phyloP scores from a whole-genome alignment of 2,113 vertebrate species.

The Carassius carassius region DNA sequence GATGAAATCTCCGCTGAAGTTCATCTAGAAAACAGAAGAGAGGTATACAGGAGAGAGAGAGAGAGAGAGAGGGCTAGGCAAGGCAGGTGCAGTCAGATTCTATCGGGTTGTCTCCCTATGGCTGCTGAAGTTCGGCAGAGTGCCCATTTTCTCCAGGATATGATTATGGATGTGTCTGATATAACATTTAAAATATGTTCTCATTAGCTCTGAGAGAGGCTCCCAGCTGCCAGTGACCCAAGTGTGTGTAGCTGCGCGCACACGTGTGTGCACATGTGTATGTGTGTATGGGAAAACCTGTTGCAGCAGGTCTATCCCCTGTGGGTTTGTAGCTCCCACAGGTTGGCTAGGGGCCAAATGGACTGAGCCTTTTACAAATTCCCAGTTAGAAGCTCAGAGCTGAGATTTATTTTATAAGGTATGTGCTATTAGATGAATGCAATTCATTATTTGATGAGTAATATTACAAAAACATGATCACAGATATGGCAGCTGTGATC shows the following conservation, averaged over 20 bases:
- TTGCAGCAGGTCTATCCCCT: slow-evolving; percentile 69
- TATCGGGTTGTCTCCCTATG: slow-evolving; percentile 40
- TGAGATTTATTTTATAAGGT: not conserved
- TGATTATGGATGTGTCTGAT: slow-evolving; percentile 66
- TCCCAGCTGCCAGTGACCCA: slow-evolving; percentile 64
- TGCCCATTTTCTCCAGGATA: slow-evolving; percentile 56
- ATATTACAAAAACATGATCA: not conserved
- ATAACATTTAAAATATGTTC: slow-evolving; percentile 64
- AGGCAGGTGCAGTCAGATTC: slow-evolving; percentile 48
- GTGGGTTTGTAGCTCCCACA: slow-evolving; percentile 25
- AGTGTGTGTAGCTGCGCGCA: slow-evolving; percentile 54
- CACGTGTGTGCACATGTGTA: slow-evolving; percentile 19
- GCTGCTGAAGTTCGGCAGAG: slow-evolving; percentile 54
- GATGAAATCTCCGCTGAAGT: slow-evolving; percentile 25
- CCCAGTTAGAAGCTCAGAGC: slow-evolving; percentile 42
- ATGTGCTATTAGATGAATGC: not conserved
- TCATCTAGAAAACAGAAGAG: not conserved
- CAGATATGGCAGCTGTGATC: not conserved
- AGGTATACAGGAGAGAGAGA: slow-evolving; percentile 8
- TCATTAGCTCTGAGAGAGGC: slow-evolving; percentile 49
- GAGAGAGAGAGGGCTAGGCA: slow-evolving; percentile 37
- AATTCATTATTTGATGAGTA: not conserved
- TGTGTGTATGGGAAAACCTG: slow-evolving; percentile 65
- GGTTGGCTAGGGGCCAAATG: slow-evolving; percentile 50
- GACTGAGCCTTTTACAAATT: slow-evolving; percentile 44